phyloP scores from a whole-genome alignment of 2,797 vertebrate genomes.

The Urosaurus nigricauda region DNA sequence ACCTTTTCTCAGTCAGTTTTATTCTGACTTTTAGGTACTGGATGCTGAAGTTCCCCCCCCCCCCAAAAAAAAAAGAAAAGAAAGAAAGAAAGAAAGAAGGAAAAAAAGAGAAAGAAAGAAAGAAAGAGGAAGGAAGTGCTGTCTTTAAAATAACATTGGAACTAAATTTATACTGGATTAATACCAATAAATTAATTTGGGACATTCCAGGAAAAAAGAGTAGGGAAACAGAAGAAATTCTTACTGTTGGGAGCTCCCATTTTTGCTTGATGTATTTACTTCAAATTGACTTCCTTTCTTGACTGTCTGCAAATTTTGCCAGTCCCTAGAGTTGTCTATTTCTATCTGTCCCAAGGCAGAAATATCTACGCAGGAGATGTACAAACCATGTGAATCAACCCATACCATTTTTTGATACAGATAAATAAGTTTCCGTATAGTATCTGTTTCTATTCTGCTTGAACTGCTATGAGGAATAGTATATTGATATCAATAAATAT shows the following conservation, averaged over 20 bases:
- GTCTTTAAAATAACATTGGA: too few relatives aligned
- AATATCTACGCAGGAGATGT: background rate
- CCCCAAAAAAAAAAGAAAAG: background rate
- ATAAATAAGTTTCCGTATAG: background rate
- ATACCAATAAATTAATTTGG: background rate
- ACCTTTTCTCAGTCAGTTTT: background rate
- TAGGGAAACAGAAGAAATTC: background rate
- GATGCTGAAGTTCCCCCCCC: background rate
- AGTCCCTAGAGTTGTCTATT: background rate
- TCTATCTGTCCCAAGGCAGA: background rate
- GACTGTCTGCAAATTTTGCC: background rate
- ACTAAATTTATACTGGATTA: background rate
- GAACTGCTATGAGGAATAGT: background rate
- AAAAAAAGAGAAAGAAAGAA: too few relatives aligned
- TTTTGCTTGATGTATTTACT: background rate
- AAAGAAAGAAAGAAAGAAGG: background rate
- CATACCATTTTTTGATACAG: background rate
- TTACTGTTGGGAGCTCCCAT: background rate
- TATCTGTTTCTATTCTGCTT: background rate
- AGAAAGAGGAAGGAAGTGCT: too few relatives aligned
- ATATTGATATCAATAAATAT: background rate
- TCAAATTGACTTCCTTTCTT: background rate
- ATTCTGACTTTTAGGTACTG: background rate
- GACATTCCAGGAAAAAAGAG: background rate
- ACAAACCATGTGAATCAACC: conserved; percentile 17